Percentiles rank a stretch among this genome's conserved stretches.
Evolutionary conservation across 1,140 invertebrate species (phyloP).

Genomic region (Conus ventricosus): DNA sequence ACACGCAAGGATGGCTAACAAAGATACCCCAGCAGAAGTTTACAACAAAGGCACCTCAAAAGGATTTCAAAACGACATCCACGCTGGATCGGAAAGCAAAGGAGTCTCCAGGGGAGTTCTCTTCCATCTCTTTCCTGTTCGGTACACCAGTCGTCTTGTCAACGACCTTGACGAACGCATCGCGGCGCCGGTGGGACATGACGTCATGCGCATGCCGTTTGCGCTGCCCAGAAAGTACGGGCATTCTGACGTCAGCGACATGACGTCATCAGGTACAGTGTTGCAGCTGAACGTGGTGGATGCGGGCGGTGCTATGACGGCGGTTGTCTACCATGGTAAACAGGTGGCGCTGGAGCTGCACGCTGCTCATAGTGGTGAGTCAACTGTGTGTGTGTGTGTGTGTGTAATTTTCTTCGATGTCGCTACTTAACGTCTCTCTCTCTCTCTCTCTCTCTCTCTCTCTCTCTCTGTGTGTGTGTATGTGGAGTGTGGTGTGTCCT

Average conservation of each 20-base stretch:
- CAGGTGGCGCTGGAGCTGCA: conserved; percentile 14
- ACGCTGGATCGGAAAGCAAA: not conserved
- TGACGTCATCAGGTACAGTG: not conserved
- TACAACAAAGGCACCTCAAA: no score
- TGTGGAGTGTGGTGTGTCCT: no score
- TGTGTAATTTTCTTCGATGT: not conserved
- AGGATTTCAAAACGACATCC: not conserved
- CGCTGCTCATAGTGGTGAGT: not conserved
- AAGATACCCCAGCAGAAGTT: no score
- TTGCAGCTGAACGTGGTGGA: conserved; percentile 21
- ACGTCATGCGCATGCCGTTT: not conserved
- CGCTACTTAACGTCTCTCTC: no score
- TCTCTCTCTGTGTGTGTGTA: not conserved
- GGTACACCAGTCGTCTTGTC: not conserved
- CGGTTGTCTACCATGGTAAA: conserved; percentile 9
- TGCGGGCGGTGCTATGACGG: not conserved
- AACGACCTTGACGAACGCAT: not conserved
- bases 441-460: not conserved
- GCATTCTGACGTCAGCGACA: not conserved
- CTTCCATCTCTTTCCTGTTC: not conserved
- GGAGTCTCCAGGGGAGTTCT: not conserved
- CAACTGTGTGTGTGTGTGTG: not conserved
- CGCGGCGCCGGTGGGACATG: not conserved
- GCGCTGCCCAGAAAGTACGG: not conserved
- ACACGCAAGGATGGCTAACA: no score